These are phyloP conservation scores for Drosophila pandora DNA, from an alignment of 1,140 invertebrate genomes.

Conservation along the genomic window DNA sequence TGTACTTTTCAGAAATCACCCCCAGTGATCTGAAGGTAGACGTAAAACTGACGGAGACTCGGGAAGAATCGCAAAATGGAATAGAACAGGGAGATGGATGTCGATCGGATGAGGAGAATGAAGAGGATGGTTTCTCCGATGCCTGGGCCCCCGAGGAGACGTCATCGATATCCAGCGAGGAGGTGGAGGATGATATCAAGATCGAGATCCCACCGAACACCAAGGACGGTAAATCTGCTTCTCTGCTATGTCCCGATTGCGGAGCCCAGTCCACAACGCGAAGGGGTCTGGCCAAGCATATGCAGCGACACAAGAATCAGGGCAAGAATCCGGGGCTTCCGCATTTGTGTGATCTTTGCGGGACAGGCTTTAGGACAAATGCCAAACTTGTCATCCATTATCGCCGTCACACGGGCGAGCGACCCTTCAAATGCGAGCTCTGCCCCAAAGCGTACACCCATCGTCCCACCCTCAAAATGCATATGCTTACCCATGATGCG, in stretches of 20 bases:
- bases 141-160: constrained; percentile 11
- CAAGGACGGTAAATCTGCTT: background rate
- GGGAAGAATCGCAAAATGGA: background rate
- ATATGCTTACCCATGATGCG: constrained; percentile 32
- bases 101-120: background rate
- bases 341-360: constrained; percentile 44
- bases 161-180: background rate
- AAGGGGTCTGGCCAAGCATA: constrained; percentile 16
- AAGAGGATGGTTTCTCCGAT: constrained; percentile 12
- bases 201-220: background rate
- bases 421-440: constrained; percentile 27
- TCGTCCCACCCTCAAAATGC: constrained; percentile 18
- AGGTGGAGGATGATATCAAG: background rate
- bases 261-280: constrained; percentile 25
- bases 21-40: constrained; percentile 3
- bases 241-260: constrained; percentile 31
- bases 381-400: constrained; percentile 24
- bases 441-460: constrained; percentile 38
- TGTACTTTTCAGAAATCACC: background rate
- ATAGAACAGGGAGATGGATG: background rate
- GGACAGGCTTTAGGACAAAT: constrained; percentile 25
- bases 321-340: constrained; percentile 9
- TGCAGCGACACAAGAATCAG: constrained; percentile 11
- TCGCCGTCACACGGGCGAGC: constrained; percentile 42
- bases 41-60: too few relatives aligned